Percentiles rank a stretch among this genome's conserved stretches.
phyloP scores from a whole-genome alignment of 1,140 invertebrate genomes.

The Aporrectodea caliginosa region DNA sequence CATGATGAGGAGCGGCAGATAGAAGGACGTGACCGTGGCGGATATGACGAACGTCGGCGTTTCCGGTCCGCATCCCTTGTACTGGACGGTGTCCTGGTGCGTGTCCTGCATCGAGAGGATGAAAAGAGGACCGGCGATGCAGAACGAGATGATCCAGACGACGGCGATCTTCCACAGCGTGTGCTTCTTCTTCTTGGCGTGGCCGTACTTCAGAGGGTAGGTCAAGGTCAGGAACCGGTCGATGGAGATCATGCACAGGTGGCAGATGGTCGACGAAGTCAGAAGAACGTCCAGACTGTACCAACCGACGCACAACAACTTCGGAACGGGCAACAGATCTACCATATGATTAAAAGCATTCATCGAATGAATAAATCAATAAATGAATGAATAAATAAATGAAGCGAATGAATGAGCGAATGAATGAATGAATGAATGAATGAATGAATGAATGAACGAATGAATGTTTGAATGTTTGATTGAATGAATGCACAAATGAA shows the following conservation, averaged over 20 bases:
- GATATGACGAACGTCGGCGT: conserved; percentile 83
- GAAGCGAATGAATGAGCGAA: too few relatives aligned
- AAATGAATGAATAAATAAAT: too few relatives aligned
- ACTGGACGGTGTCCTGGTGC: conserved; percentile 11
- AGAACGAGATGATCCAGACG: conserved; percentile 79
- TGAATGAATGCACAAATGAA: too few relatives aligned
- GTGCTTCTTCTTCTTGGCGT: conserved; percentile 54
- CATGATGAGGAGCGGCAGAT: conserved; percentile 88
- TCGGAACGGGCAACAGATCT: conserved; percentile 29
- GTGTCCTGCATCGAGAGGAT: conserved; percentile 68
- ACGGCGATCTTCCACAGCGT: conserved; percentile 73
- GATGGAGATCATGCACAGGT: conserved; percentile 90
- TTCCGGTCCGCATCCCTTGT: conserved; percentile 64
- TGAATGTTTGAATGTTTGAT: too few relatives aligned
- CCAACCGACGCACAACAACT: conserved; percentile 34
- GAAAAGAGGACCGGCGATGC: conserved; percentile 78
- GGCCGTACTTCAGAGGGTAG: conserved; percentile 56
- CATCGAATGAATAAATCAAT: too few relatives aligned
- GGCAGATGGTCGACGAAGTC: conserved; percentile 84
- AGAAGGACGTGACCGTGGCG: conserved; percentile 83
- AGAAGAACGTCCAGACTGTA: conserved; percentile 75
- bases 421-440: too few relatives aligned
- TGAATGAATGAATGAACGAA: too few relatives aligned
- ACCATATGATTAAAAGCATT: too few relatives aligned
- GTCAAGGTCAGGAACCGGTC: conserved; percentile 61